A percentile compares a stretch with the other conserved stretches of the same genome.
phyloP scores from a whole-genome alignment of 2,797 vertebrate species.

The Nyctibius grandis region DNA sequence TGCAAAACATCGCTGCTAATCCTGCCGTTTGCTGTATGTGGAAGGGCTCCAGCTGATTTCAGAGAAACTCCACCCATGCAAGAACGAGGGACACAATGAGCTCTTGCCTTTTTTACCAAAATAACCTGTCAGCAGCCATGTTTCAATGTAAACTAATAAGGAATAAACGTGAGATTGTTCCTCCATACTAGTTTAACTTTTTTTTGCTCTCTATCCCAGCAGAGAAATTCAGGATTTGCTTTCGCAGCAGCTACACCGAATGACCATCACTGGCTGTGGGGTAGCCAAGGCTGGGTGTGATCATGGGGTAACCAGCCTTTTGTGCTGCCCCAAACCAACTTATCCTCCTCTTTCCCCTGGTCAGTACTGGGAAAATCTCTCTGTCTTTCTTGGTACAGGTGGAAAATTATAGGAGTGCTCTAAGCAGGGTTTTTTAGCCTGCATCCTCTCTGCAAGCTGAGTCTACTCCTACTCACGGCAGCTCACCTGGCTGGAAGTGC shows the following conservation, averaged over 20 bases:
- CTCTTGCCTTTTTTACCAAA: not conserved
- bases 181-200: not conserved
- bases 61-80: not conserved
- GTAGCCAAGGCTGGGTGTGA: not conserved
- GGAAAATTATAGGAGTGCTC: not conserved
- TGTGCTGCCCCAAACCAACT: not conserved
- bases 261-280: not conserved
- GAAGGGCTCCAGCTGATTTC: not conserved
- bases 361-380: not conserved
- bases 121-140: not conserved
- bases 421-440: not conserved
- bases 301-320: not conserved
- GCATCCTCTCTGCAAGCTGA: not conserved
- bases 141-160: not conserved
- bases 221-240: not conserved
- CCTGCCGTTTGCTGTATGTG: not conserved
- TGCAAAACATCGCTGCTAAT: slow-evolving; percentile 22
- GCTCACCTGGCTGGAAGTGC: not conserved
- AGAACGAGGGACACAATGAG: not conserved
- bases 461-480: not conserved
- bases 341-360: not conserved
- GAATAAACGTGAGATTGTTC: not conserved
- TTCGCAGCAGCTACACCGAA: not conserved
- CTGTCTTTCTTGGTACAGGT: not conserved
- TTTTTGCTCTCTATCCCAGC: not conserved